phyloP scores from a whole-genome alignment of 2,888 invertebrate species.

The Melanargia galathea region DNA sequence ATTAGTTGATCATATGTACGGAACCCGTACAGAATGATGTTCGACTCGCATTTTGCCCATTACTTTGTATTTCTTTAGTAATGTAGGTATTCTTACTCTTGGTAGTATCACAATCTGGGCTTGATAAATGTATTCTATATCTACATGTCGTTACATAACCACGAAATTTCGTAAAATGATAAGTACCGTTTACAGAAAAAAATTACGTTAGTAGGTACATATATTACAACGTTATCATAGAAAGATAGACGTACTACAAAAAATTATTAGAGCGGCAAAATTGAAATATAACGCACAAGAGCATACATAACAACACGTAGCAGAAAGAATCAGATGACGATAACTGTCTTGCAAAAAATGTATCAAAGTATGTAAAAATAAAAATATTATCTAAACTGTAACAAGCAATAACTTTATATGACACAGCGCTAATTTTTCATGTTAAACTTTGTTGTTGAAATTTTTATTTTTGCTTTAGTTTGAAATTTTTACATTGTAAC shows the following conservation, averaged over 20 bases:
- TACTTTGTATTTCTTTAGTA: too few relatives aligned
- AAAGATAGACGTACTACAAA: background rate
- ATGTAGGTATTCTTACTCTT: background rate
- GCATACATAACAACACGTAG: background rate
- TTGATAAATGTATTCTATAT: background rate
- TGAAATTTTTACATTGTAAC: too few relatives aligned
- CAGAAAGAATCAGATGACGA: background rate
- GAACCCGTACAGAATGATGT: too few relatives aligned
- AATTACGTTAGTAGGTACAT: too few relatives aligned
- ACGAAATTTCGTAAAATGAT: background rate
- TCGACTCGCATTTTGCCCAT: too few relatives aligned
- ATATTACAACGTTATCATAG: background rate
- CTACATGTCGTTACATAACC: background rate
- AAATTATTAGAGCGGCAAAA: constrained; percentile 5
- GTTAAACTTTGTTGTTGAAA: too few relatives aligned
- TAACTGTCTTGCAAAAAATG: background rate
- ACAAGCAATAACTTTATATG: too few relatives aligned
- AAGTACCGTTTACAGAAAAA: background rate
- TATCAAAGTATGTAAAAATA: background rate
- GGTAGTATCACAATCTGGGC: background rate
- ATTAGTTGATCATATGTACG: too few relatives aligned
- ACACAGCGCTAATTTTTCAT: too few relatives aligned
- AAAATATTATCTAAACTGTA: too few relatives aligned
- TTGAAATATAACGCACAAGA: background rate
- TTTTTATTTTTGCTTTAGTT: too few relatives aligned